phyloP scores from a whole-genome alignment of 2,888 invertebrate genomes.

The Punctoribates punctum region DNA sequence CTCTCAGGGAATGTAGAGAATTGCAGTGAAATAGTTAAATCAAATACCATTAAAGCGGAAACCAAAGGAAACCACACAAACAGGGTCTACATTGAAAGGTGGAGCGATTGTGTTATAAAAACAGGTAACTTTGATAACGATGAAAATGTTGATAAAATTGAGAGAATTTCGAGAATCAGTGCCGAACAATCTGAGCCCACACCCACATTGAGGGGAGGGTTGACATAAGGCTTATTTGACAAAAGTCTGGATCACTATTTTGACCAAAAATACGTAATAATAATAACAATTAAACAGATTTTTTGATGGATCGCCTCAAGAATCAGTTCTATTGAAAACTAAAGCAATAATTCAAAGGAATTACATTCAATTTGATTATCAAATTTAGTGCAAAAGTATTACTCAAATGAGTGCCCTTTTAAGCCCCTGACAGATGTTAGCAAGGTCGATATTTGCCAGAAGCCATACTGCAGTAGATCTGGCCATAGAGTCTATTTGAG shows the following conservation, averaged over 20 bases:
- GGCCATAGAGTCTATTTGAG: neutral
- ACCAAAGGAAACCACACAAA: neutral
- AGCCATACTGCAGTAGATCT: no score
- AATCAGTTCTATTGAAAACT: neutral
- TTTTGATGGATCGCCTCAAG: neutral
- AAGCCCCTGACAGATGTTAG: conserved; percentile 7
- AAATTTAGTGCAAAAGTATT: conserved; percentile 19
- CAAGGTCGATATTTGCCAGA: neutral
- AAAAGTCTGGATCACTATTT: neutral
- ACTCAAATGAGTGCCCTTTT: neutral
- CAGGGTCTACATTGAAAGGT: conserved; percentile 10
- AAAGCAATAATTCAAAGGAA: conserved; percentile 14
- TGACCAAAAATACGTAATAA: neutral
- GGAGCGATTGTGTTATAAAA: conserved; percentile 18
- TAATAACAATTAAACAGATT: neutral
- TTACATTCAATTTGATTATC: conserved; percentile 1
- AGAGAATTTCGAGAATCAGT: conserved; percentile 10
- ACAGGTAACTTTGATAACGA: neutral
- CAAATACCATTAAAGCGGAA: conserved; percentile 26
- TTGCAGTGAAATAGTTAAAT: conserved; percentile 31
- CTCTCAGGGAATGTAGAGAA: neutral
- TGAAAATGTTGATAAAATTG: conserved; percentile 10
- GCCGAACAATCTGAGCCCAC: neutral
- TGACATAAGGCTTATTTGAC: neutral
- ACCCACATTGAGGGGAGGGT: conserved; percentile 10